phyloP scores from a whole-genome alignment of 2,113 vertebrate species.

The Oncorhynchus kisutch region DNA sequence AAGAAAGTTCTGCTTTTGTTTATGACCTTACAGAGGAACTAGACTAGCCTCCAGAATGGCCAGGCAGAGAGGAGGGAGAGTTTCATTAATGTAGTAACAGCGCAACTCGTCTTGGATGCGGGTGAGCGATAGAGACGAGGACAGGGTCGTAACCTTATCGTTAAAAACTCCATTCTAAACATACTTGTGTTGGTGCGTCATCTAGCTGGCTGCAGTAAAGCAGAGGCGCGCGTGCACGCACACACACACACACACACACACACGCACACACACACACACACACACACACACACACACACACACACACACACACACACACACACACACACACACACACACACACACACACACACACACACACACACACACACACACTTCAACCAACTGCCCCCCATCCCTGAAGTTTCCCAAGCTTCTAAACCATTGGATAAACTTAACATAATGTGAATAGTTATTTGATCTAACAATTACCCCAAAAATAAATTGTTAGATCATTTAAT shows the following conservation, averaged over 20 bases:
- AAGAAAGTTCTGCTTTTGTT: conserved; percentile 53
- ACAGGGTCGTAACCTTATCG: conserved; percentile 51
- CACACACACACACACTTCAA: too few relatives aligned
- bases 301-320: too few relatives aligned
- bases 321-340: too few relatives aligned
- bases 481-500: neutral
- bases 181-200: conserved; percentile 56
- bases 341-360: too few relatives aligned
- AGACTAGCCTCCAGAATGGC: conserved; percentile 60
- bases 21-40: conserved; percentile 49
- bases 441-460: neutral
- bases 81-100: conserved; percentile 62
- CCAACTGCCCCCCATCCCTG: neutral
- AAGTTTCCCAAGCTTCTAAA: neutral
- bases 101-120: conserved; percentile 47
- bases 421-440: neutral
- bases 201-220: conserved; percentile 27
- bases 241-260: too few relatives aligned
- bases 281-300: too few relatives aligned
- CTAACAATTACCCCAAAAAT: neutral
- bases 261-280: too few relatives aligned
- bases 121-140: conserved; percentile 43
- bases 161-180: conserved; percentile 57
- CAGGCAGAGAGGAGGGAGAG: conserved; percentile 34
- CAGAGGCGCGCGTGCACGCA: neutral